phyloP scores from a whole-genome alignment of 2,113 vertebrate genomes.

The Grantiella picta region DNA sequence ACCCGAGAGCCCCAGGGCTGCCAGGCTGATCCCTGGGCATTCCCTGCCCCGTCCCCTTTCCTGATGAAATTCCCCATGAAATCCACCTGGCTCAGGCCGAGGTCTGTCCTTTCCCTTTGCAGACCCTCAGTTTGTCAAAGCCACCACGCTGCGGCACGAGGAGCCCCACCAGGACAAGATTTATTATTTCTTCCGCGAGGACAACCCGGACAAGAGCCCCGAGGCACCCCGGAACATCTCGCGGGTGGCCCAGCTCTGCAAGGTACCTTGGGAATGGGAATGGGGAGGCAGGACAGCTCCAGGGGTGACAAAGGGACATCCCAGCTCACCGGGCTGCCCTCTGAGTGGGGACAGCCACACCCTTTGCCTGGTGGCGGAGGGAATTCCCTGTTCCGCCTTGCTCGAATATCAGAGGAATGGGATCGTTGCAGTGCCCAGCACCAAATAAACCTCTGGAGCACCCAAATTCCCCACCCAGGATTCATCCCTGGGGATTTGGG shows the following conservation, averaged over 20 bases:
- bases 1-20: background rate
- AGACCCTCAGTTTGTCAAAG: constrained; percentile 90
- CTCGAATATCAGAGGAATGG: background rate
- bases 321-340: background rate
- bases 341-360: rapidly evolving
- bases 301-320: background rate
- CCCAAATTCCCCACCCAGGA: background rate
- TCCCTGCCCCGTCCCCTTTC: background rate
- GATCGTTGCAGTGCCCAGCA: too few relatives aligned
- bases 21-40: background rate
- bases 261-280: constrained; percentile 64
- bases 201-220: constrained; percentile 81
- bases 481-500: background rate
- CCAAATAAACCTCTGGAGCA: too few relatives aligned
- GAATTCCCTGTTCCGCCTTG: rapidly evolving
- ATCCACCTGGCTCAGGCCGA: background rate
- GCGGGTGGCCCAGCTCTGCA: constrained; percentile 88
- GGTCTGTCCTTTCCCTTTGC: background rate
- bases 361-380: background rate
- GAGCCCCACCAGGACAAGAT: constrained; percentile 86
- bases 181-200: constrained; percentile 89
- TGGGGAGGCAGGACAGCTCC: background rate
- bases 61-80: background rate
- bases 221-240: constrained; percentile 87
- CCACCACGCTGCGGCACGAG: constrained; percentile 70